phyloP scores from a whole-genome alignment of 1,140 invertebrate genomes.

The Brachionus angularis region DNA sequence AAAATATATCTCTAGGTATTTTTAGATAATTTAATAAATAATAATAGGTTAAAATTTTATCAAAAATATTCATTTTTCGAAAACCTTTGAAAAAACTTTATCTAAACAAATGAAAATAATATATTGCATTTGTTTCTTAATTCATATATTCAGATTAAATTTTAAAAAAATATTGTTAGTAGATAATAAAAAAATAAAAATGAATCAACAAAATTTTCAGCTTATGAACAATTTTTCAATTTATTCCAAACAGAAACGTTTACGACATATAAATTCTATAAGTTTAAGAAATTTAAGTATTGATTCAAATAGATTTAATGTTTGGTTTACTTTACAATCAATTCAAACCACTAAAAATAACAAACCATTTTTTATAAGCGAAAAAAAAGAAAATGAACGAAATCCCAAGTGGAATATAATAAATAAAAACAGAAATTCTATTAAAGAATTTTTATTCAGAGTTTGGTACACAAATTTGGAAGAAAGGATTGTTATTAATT shows the following conservation, averaged over 20 bases:
- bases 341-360: not conserved
- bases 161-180: not conserved
- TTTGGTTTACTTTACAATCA: constrained; percentile 9
- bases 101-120: no score
- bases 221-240: no score
- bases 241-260: constrained; percentile 4
- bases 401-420: constrained; percentile 13
- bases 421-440: not conserved
- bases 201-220: constrained; percentile 24
- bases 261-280: not conserved
- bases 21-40: no score
- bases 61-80: no score
- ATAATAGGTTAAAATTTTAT: no score
- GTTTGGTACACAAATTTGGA: not conserved
- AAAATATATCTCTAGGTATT: no score
- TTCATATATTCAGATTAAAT: no score
- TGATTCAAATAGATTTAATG: not conserved
- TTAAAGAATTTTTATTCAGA: constrained; percentile 6
- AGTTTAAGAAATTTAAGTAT: constrained; percentile 21
- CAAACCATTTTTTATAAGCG: not conserved
- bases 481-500: not conserved
- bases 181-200: not conserved
- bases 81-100: no score
- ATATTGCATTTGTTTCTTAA: no score
- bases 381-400: constrained; percentile 13